Base-by-base conservation (phyloP, 2,113 vertebrate species). In the Panthera leo region DNA sequence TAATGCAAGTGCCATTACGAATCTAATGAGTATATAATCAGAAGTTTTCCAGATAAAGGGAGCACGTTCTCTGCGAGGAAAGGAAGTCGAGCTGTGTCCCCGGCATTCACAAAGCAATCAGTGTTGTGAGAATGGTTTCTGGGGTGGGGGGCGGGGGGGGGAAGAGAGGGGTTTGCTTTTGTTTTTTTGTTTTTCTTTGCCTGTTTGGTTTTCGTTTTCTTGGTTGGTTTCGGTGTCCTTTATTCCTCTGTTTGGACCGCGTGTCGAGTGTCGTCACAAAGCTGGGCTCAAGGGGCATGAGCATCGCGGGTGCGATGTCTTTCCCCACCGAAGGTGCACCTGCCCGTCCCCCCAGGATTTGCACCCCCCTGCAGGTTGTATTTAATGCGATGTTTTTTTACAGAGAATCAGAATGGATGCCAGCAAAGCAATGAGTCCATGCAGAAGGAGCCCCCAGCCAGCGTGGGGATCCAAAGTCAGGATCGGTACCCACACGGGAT, bases 21-120 rank as follows among this genome's bases (percentile, higher is more conserved):
- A 89, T 76, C 95, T 98, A 97, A 98, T 98, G 95, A 97, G 79
- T 89, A 93, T 95, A 11, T 97, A 98, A 98, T 98, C 95, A 95
- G 84, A 94, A 86, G 68, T 97, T 98, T 98, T 93, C 97, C 48
- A 0, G 94, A 98, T 98, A 97, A 98, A 96, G 96, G 97, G 91
- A 95, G 34, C 91, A 63, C 73, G 2, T 55, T 65, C 39, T 89
- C 70, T 36, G 23, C 39, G 18, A 10, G 75, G 89, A 95, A 91
- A 88, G 79, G 39, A 94, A 89, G 96, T 97, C 78, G 71, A 97
- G 25, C 88, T 92, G 96, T 97, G 96, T 96, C 78, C 25, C 97
- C 85, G 96, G 80, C 95, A 95, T 97, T 94, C 95, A 51, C 85
- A 53, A 96, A 18, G n/a, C 95, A 97, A 98, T 98, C 96, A 94